phyloP scores from a whole-genome alignment of 2,888 invertebrate genomes.

The Sinodicranocentrus sp. region DNA sequence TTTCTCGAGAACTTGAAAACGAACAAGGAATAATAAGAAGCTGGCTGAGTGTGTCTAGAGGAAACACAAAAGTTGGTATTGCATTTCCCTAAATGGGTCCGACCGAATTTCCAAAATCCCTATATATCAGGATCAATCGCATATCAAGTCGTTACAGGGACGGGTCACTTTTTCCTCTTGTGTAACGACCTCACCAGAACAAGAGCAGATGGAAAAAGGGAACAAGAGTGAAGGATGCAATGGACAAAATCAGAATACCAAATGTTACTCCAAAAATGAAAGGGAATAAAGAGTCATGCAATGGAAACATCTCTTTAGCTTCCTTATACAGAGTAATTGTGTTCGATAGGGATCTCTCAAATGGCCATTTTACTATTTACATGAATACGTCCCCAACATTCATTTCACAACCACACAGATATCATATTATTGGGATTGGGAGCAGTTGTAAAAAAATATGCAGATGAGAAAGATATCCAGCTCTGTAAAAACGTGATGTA shows the following conservation, averaged over 20 bases:
- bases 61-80: not conserved
- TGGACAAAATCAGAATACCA: slow-evolving; percentile 65
- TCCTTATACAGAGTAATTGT: slow-evolving; percentile 37
- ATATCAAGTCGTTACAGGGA: slow-evolving; percentile 27
- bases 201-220: slow-evolving; percentile 50
- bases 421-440: no score
- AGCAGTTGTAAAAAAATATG: no score
- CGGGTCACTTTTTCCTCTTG: slow-evolving; percentile 39
- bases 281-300: no score
- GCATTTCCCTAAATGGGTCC: no score
- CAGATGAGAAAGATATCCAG: no score
- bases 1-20: slow-evolving; percentile 16
- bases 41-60: not conserved
- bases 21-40: not conserved
- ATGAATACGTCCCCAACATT: slow-evolving; percentile 1
- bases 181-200: no score
- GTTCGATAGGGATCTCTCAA: slow-evolving; percentile 44
- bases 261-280: slow-evolving; percentile 46
- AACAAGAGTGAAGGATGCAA: slow-evolving; percentile 43
- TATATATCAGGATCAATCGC: slow-evolving; percentile 46
- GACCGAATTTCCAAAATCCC: not conserved
- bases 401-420: no score
- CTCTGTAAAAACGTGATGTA: no score
- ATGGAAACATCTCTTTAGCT: not conserved
- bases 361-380: slow-evolving; percentile 43